These are phyloP conservation scores for Dunckerocampus dactyliophorus DNA, from an alignment of 2,113 vertebrate species.

Conservation along the genomic window DNA sequence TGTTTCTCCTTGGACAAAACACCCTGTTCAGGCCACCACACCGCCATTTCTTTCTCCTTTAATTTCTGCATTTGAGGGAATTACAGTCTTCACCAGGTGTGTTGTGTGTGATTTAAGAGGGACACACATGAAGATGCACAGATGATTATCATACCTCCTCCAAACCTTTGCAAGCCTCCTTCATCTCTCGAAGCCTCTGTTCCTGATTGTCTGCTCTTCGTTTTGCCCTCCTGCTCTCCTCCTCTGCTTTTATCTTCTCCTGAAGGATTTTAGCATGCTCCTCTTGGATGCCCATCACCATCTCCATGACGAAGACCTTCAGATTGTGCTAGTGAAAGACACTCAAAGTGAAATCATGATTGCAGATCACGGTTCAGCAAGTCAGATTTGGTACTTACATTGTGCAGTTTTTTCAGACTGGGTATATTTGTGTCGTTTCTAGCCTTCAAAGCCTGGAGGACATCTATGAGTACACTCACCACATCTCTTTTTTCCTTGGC, in stretches of 20 bases:
- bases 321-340: not conserved
- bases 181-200: conserved; percentile 78
- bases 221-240: conserved; percentile 77
- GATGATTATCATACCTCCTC: conserved; percentile 73
- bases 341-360: no score
- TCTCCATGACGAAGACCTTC: not conserved
- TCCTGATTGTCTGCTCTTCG: conserved; percentile 79
- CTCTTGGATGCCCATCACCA: conserved; percentile 84
- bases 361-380: no score
- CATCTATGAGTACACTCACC: conserved; percentile 87
- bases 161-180: conserved; percentile 82
- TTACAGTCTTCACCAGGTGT: not conserved
- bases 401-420: conserved; percentile 79
- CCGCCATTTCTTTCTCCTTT: conserved; percentile 81
- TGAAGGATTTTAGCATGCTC: conserved; percentile 78
- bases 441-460: conserved; percentile 80
- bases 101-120: not conserved
- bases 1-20: conserved; percentile 85
- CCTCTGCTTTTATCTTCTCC: conserved; percentile 76
- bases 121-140: not conserved
- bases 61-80: conserved; percentile 73
- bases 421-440: conserved; percentile 71
- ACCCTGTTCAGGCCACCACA: conserved; percentile 84
- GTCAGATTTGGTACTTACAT: conserved; percentile 68
- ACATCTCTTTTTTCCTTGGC: conserved; percentile 84